phyloP scores from a whole-genome alignment of 2,113 vertebrate genomes.

The Callaeas wilsoni region DNA sequence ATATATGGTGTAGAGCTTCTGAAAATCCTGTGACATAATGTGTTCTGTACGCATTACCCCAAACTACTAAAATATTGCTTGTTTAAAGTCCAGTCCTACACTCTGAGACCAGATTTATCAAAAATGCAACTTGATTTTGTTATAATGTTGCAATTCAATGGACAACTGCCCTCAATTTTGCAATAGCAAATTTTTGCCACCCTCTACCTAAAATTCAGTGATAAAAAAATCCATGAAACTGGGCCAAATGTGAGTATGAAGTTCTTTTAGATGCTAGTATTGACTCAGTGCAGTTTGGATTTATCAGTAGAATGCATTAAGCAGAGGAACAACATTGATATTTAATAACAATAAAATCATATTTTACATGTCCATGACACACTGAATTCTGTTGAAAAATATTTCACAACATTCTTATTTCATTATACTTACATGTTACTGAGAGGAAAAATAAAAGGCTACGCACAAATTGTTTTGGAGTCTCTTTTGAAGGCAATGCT shows the following conservation, averaged over 20 bases:
- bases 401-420: not conserved
- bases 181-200: not conserved
- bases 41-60: not conserved
- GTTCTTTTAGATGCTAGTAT: not conserved
- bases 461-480: not conserved
- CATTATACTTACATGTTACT: rapidly evolving
- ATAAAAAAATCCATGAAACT: not conserved
- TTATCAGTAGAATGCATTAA: not conserved
- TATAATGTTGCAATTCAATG: not conserved
- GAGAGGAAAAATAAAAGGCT: not conserved
- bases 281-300: no score
- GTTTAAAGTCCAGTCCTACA: not conserved
- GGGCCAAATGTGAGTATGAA: not conserved
- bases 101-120: not conserved
- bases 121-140: not conserved
- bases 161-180: not conserved
- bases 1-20: not conserved
- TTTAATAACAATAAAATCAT: not conserved
- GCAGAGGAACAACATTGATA: not conserved
- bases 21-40: not conserved
- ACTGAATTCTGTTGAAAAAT: not conserved
- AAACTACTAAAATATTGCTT: not conserved
- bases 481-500: not conserved
- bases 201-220: not conserved
- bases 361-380: not conserved